A percentile compares a stretch with the other conserved stretches of the same genome.
These are phyloP conservation scores for Heliconius aoede DNA, from an alignment of 2,888 invertebrate genomes.

Conservation along the genomic window DNA sequence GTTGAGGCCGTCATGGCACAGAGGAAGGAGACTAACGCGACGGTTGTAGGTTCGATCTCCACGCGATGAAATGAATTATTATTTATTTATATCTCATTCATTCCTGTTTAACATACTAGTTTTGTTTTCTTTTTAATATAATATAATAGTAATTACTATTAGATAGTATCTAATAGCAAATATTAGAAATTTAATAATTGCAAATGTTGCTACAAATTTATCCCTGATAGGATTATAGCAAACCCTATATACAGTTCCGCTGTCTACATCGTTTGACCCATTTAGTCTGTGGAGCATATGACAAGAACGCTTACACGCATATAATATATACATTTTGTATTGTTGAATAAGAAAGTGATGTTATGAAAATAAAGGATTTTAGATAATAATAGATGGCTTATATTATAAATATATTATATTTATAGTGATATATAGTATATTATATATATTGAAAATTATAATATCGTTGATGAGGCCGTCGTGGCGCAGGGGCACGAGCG, in stretches of 20 bases:
- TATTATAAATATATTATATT: too few relatives aligned
- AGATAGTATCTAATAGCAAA: not conserved
- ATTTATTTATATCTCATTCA: too few relatives aligned
- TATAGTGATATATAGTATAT: too few relatives aligned
- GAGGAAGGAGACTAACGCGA: too few relatives aligned
- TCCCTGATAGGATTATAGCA: conserved; percentile 5
- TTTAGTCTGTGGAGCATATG: conserved; percentile 4
- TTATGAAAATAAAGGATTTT: not conserved
- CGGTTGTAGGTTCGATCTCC: too few relatives aligned
- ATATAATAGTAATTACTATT: too few relatives aligned
- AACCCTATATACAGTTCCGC: conserved; percentile 13
- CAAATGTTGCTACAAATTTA: not conserved
- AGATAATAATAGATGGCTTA: not conserved
- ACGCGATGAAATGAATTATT: too few relatives aligned
- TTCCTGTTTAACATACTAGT: too few relatives aligned
- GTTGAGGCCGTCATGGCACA: too few relatives aligned
- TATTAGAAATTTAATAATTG: not conserved
- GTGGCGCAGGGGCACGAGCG: too few relatives aligned
- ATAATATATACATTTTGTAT: not conserved
- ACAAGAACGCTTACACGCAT: conserved; percentile 11
- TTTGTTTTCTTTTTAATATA: not conserved
- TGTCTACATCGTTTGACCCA: conserved; percentile 21
- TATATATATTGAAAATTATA: too few relatives aligned
- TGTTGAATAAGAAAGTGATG: not conserved
- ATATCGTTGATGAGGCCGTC: too few relatives aligned